Percentiles rank a stretch among this genome's conserved stretches.
Evolutionary conservation across 2,113 vertebrate species (phyloP).

Genomic region (Crotalus viridis): DNA sequence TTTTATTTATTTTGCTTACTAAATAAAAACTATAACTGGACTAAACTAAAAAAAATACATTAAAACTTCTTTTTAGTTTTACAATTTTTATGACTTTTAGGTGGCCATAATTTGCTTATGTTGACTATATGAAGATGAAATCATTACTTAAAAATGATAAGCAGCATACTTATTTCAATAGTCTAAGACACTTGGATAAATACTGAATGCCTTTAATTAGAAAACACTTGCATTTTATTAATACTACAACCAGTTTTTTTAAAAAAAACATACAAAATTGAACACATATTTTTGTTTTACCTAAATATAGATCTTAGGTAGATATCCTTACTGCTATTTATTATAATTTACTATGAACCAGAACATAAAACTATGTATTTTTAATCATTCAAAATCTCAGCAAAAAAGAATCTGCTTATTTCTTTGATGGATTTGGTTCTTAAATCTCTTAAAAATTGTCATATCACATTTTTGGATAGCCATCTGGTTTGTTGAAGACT

Average conservation of each 20-base stretch:
- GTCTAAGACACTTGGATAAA: constrained; percentile 74
- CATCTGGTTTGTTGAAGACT: constrained; percentile 82
- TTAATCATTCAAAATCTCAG: constrained; percentile 74
- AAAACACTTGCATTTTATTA: constrained; percentile 70
- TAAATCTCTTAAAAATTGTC: constrained; percentile 76
- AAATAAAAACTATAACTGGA: background rate
- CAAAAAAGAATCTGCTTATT: constrained; percentile 66
- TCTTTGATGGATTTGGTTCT: constrained; percentile 71
- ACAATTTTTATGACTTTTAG: background rate
- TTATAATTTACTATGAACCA: constrained; percentile 64
- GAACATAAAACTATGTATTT: constrained; percentile 72
- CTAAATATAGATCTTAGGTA: constrained; percentile 76
- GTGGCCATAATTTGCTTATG: background rate
- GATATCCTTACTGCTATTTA: constrained; percentile 67
- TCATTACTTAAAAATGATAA: constrained; percentile 66
- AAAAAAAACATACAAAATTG: constrained; percentile 34
- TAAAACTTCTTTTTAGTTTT: background rate
- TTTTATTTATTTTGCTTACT: background rate
- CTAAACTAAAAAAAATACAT: background rate
- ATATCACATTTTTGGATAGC: constrained; percentile 80
- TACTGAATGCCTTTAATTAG: constrained; percentile 77
- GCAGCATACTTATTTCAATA: constrained; percentile 69
- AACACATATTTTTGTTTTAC: constrained; percentile 55
- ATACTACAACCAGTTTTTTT: constrained; percentile 67
- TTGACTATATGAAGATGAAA: constrained; percentile 58